phyloP scores from a whole-genome alignment of 2,888 invertebrate species.

The Diachrysia chrysitis region DNA sequence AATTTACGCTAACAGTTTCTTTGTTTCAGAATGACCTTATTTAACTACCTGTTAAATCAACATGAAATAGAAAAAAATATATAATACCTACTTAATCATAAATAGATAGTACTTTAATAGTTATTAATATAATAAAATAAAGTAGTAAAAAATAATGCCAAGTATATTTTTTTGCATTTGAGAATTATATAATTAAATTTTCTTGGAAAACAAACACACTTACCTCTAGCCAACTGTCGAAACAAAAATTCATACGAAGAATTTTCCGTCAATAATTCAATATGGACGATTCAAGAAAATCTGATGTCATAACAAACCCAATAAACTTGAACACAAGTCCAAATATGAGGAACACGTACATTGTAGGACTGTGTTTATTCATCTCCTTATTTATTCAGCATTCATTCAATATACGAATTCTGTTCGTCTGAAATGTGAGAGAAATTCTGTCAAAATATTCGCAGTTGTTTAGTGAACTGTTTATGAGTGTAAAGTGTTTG shows the following conservation, averaged over 20 bases:
- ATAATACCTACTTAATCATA: no score
- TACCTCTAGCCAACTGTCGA: background rate
- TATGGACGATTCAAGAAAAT: background rate
- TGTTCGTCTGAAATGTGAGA: constrained; percentile 41
- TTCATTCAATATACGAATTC: constrained; percentile 41
- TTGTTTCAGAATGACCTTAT: no score
- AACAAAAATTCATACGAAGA: background rate
- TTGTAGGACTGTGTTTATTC: constrained; percentile 29
- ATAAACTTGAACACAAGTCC: constrained; percentile 2
- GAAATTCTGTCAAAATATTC: constrained; percentile 38
- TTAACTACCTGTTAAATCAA: no score
- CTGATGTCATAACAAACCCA: background rate
- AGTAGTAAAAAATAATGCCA: no score
- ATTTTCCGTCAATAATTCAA: background rate
- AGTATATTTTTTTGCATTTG: no score
- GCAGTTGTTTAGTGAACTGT: constrained; percentile 14
- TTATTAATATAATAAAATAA: no score
- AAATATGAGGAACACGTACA: constrained; percentile 22
- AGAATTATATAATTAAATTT: no score
- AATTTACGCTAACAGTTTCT: no score
- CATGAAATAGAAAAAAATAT: no score
- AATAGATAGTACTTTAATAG: no score
- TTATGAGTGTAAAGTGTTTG: constrained; percentile 10
- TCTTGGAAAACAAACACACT: no score
- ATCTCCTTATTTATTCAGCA: constrained; percentile 46